Conservation (phyloP, 2,797 vertebrate genomes). For the Anabas testudineus region DNA sequence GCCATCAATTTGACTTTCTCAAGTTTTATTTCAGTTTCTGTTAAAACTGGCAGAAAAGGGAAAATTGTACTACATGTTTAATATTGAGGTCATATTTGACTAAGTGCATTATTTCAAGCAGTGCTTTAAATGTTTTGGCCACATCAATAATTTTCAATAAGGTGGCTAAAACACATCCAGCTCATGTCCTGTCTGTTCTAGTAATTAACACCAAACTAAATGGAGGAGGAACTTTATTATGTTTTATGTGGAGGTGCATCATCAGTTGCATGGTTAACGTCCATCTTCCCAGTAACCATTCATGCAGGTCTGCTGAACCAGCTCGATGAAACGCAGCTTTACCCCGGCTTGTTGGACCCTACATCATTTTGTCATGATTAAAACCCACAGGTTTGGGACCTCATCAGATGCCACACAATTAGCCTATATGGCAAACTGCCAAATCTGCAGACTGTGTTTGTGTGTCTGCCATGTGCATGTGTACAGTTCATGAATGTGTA, state of each 20-base stretch:
- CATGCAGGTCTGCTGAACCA: slow-evolving; percentile 55
- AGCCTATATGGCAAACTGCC: slow-evolving; percentile 70
- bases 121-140: too few relatives aligned
- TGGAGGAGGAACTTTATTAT: slow-evolving; percentile 24
- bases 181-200: slow-evolving; percentile 43
- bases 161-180: slow-evolving; percentile 13
- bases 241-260: slow-evolving; percentile 20
- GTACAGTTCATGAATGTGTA: slow-evolving; percentile 48
- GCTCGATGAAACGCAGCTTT: slow-evolving; percentile 50
- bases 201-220: slow-evolving; percentile 52
- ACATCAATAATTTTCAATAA: too few relatives aligned
- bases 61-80: too few relatives aligned
- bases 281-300: slow-evolving; percentile 51
- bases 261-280: slow-evolving; percentile 57
- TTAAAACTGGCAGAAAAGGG: too few relatives aligned
- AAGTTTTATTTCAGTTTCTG: too few relatives aligned
- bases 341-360: slow-evolving; percentile 37
- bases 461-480: slow-evolving; percentile 40
- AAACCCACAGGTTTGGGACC: slow-evolving; percentile 71
- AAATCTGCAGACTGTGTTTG: slow-evolving; percentile 46
- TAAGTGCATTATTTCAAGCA: too few relatives aligned
- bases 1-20: too few relatives aligned
- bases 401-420: slow-evolving; percentile 78
- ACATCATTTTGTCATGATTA: slow-evolving; percentile 77
- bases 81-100: too few relatives aligned